These are phyloP conservation scores for Tarsius wallacei DNA, from an alignment of 2,797 vertebrate species.

Conservation along the genomic window DNA sequence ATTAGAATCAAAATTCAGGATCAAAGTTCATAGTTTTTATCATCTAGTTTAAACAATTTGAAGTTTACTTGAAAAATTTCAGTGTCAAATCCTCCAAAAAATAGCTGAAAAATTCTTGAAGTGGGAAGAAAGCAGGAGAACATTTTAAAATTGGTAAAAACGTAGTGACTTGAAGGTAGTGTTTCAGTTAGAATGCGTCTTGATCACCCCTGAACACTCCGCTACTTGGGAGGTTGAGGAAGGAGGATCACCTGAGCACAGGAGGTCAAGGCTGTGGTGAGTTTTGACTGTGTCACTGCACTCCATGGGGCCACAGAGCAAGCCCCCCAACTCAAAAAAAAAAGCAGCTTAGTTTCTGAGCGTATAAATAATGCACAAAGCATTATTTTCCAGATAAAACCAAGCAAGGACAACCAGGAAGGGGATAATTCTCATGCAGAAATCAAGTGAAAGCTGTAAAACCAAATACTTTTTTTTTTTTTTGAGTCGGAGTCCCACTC, in stretches of 20 bases:
- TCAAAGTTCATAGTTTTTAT: not conserved
- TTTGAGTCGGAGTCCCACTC: no score
- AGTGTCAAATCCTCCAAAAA: slow-evolving; percentile 46
- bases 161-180: slow-evolving; percentile 25
- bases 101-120: slow-evolving; percentile 65
- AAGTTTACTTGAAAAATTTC: not conserved
- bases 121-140: slow-evolving; percentile 69
- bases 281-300: no score
- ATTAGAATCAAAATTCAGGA: slow-evolving; percentile 25
- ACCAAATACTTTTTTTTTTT: not conserved
- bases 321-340: no score
- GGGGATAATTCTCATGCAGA: slow-evolving; percentile 49
- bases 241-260: no score
- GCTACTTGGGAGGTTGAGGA: no score
- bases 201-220: not conserved
- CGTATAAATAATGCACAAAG: slow-evolving; percentile 30
- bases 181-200: not conserved
- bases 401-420: slow-evolving; percentile 24
- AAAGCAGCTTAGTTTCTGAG: slow-evolving; percentile 17
- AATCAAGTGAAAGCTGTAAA: slow-evolving; percentile 29
- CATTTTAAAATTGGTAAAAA: slow-evolving; percentile 56
- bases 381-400: slow-evolving; percentile 56
- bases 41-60: not conserved
- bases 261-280: no score
- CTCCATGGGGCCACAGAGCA: no score